Evolutionary conservation across 2,113 vertebrate species (phyloP), one percentile per base, ranked within the genome.

Genomic region (Cololabis saira): DNA sequence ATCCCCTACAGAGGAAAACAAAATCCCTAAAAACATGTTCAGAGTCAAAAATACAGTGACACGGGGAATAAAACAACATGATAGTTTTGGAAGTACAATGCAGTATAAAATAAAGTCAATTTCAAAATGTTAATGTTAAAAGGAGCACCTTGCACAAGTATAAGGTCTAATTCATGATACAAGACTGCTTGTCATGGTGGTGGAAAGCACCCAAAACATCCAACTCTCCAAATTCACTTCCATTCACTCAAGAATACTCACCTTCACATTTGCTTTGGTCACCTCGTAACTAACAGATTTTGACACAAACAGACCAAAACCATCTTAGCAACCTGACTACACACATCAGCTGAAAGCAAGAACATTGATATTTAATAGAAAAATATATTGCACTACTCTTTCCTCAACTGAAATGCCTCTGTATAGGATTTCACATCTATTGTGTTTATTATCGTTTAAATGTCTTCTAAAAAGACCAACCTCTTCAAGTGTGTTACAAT

Each of bases 371-470:
- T 79, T 87, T 22, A 89, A 90, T 91, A 93, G 78, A 93, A 93
- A 92, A 93, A 93, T 90, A 93, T 93, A 93, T 92, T 92, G 87
- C 87, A 91, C 88, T 88, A 89, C 80, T 90, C 78, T 90, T 84
- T 89, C 71, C 80, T 88, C 70, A 81, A 89, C 62, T 84, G 65
- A 91, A 87, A 87, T 72, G 71, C 61, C 71, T 71, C 68, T 79
- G 74, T 83, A 62, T 76, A 72, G 64, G 41, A 56, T 80, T 79
- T 78, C 51, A 79, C 78, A 83, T 76, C 71, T 50, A 56, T n/a
- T 42, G 56, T 21, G 51, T 75, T 65, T 74, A 84, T 89, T 82
- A 81, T 80, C 71, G 59, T 78, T 71, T 70, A 63, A 83, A 78
- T 59, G 67, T 48, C 41, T 53, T 70, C 78, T 76, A 79, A 85